Evolutionary conservation across 2,797 vertebrate genomes (phyloP).

Genomic region (Luscinia luscinia): DNA sequence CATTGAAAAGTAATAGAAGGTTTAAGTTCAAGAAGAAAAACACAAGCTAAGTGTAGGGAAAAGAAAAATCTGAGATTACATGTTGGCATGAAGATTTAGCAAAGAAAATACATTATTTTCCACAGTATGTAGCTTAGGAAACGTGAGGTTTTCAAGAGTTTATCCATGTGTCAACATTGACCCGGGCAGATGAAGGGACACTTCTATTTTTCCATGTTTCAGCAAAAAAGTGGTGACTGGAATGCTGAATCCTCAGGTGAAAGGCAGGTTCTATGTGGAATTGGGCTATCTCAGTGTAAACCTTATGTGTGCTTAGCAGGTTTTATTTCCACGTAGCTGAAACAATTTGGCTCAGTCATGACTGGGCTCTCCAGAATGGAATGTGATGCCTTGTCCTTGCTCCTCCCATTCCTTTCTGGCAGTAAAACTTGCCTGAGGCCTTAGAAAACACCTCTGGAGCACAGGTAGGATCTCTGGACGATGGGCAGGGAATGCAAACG

Average conservation of each 20-base stretch:
- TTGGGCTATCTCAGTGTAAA: not conserved
- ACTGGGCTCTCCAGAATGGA: not conserved
- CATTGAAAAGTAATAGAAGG: not conserved
- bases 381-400: not conserved
- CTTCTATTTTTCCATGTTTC: not conserved
- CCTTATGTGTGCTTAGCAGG: not conserved
- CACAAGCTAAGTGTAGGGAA: not conserved
- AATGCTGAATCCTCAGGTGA: not conserved
- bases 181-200: not conserved
- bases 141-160: not conserved
- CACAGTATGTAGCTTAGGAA: not conserved
- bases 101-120: not conserved
- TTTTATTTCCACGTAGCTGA: not conserved
- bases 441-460: not conserved
- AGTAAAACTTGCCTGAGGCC: not conserved
- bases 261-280: not conserved
- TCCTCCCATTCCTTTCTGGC: rapidly evolving
- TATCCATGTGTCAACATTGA: not conserved
- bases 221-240: not conserved
- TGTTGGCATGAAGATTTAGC: not conserved
- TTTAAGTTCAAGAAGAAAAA: not conserved
- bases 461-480: not conserved
- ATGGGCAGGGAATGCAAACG: not conserved
- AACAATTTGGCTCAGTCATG: not conserved
- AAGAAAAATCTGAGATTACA: not conserved